Conservation (phyloP, 2,888 invertebrate genomes). For the Catocala nupta region DNA sequence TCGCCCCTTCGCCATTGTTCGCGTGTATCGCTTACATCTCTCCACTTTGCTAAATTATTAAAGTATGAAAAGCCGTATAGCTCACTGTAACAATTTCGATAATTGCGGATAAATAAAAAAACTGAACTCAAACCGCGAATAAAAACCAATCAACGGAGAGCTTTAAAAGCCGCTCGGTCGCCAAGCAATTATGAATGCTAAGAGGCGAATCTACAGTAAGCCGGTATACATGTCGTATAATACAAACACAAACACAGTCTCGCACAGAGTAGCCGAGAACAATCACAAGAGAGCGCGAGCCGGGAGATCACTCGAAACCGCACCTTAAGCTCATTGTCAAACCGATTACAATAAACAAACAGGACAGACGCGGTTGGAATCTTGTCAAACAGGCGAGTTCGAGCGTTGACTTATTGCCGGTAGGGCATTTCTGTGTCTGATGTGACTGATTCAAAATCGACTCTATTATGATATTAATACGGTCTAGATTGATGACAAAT, state of each 20-base stretch:
- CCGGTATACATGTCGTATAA: constrained; percentile 85
- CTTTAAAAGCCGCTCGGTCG: constrained; percentile 79
- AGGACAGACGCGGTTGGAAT: constrained; percentile 87
- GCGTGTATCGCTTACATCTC: constrained; percentile 18
- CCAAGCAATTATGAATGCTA: constrained; percentile 84
- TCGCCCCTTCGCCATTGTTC: constrained; percentile 27
- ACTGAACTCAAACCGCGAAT: constrained; percentile 55
- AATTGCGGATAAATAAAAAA: constrained; percentile 48
- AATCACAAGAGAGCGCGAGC: constrained; percentile 78
- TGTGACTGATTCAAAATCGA: constrained; percentile 50
- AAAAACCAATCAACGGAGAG: constrained; percentile 74
- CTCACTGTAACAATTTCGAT: constrained; percentile 33
- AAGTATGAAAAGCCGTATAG: constrained; percentile 9
- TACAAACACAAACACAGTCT: constrained; percentile 83
- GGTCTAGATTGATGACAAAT: constrained; percentile 53
- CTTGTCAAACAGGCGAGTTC: constrained; percentile 87
- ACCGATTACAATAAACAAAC: constrained; percentile 88
- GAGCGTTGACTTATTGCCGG: constrained; percentile 87
- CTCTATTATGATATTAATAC: constrained; percentile 50
- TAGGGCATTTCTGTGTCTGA: constrained; percentile 81
- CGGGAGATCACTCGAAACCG: constrained; percentile 86
- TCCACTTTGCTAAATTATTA: constrained; percentile 17
- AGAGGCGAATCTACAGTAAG: constrained; percentile 85
- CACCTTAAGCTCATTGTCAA: constrained; percentile 88
- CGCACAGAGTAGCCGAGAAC: constrained; percentile 79